phyloP scores from a whole-genome alignment of 64 coral and sea anemone species.

The Acropora yongei region DNA sequence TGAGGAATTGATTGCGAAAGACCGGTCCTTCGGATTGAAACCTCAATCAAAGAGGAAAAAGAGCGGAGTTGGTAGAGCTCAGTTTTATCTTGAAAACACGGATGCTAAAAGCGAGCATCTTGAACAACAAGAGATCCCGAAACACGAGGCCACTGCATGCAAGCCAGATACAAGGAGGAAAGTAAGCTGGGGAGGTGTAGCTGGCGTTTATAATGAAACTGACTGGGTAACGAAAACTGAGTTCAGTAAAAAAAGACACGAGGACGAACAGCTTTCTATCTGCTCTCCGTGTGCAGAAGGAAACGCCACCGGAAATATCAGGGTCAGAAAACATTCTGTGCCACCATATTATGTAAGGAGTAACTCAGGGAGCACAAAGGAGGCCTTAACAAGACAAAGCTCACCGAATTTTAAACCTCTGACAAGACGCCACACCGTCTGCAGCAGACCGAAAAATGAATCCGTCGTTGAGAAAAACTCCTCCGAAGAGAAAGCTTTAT shows the following conservation, averaged over 20 bases:
- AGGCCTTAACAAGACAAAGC: background rate
- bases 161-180: background rate
- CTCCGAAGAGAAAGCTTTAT: background rate
- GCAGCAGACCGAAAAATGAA: background rate
- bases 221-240: background rate
- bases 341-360: background rate
- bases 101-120: background rate
- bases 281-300: background rate
- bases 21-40: background rate
- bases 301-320: background rate
- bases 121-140: background rate
- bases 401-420: background rate
- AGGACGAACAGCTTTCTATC: conserved; percentile 1
- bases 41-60: background rate
- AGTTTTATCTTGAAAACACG: background rate
- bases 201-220: background rate
- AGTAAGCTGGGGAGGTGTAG: conserved; percentile 2
- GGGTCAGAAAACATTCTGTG: conserved; percentile 16
- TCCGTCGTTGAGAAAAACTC: background rate
- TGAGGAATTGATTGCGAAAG: background rate
- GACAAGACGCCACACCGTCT: conserved; percentile 29
- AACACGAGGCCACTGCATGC: background rate
- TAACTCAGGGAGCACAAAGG: background rate
- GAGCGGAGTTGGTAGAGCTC: background rate
- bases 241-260: background rate